Percentiles rank a stretch among this genome's conserved stretches.
These are phyloP conservation scores for Saccostrea glomerata DNA, from an alignment of 1,140 invertebrate species.

Conservation along the genomic window DNA sequence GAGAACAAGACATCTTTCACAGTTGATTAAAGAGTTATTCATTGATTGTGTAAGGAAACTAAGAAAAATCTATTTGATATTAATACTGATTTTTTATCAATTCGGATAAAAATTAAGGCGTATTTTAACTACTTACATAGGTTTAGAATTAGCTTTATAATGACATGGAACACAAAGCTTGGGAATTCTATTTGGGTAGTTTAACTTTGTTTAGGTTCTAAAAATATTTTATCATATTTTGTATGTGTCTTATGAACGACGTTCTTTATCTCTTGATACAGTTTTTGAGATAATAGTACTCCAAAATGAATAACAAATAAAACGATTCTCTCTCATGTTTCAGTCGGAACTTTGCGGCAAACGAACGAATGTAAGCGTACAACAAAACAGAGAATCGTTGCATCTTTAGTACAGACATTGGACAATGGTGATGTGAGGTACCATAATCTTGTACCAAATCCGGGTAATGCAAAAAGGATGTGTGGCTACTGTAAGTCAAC, in stretches of 20 bases:
- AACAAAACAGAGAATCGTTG: neutral
- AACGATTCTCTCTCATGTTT: neutral
- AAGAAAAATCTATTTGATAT: neutral
- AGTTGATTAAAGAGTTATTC: neutral
- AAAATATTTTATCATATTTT: neutral
- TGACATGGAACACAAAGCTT: neutral
- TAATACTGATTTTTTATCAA: no score
- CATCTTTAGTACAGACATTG: neutral
- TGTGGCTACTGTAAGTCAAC: constrained; percentile 14
- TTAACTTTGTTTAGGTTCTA: neutral
- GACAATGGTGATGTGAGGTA: neutral
- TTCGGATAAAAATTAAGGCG: neutral
- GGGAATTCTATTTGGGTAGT: neutral
- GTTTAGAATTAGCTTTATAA: neutral
- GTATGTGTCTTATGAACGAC: neutral
- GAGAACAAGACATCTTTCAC: neutral
- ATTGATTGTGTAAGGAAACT: no score
- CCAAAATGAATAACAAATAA: neutral
- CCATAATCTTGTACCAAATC: constrained; percentile 6
- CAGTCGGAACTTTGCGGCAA: neutral
- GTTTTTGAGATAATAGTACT: neutral
- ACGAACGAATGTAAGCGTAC: neutral
- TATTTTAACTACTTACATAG: neutral
- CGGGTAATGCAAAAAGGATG: neutral
- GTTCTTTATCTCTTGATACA: neutral